Conservation (phyloP, 2,797 vertebrate species). For the Onychomys torridus region DNA sequence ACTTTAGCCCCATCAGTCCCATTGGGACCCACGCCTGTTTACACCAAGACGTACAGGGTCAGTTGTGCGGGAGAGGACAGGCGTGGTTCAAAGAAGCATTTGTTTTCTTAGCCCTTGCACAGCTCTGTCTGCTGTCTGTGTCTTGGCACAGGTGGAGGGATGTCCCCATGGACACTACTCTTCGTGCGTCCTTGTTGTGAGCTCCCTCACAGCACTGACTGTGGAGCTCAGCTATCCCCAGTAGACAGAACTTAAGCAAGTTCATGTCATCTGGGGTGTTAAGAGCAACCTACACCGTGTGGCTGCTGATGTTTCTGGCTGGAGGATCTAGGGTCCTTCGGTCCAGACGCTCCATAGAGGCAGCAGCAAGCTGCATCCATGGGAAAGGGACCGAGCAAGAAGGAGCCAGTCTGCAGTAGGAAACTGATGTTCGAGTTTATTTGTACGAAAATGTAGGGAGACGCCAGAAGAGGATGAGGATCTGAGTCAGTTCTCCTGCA, state of each 20-base stretch:
- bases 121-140: neutral
- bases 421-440: neutral
- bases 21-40: neutral
- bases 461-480: neutral
- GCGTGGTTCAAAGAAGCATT: rapidly evolving
- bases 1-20: neutral
- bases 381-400: neutral
- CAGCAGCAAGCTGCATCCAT: too few species aligned
- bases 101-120: neutral
- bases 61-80: rapidly evolving
- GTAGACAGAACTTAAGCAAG: neutral
- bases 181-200: neutral
- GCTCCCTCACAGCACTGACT: neutral
- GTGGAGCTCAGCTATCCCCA: neutral
- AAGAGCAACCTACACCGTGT: rapidly evolving
- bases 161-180: rapidly evolving
- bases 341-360: neutral
- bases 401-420: neutral
- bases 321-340: neutral
- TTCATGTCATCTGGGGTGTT: too few species aligned
- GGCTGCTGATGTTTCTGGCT: neutral
- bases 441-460: neutral
- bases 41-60: neutral
- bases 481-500: rapidly evolving
- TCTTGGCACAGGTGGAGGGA: neutral